Conservation (phyloP, 2,888 invertebrate genomes). For the Dryococelus australis region DNA sequence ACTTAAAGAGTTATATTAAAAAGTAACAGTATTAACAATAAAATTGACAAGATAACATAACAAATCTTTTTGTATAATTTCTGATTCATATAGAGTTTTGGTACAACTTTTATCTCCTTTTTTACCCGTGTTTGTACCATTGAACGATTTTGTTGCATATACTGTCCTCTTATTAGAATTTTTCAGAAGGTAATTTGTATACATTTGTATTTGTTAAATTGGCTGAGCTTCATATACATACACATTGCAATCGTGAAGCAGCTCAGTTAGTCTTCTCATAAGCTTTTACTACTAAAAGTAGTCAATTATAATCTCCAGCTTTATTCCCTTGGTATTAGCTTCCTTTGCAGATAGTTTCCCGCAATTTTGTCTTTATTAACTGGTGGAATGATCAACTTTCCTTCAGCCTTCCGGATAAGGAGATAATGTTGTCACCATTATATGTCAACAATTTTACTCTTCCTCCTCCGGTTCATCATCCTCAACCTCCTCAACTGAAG, state of each 20-base stretch:
- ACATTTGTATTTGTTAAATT: not conserved
- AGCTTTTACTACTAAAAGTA: not conserved
- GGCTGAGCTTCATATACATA: no score
- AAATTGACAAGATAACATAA: not conserved
- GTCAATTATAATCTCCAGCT: not conserved
- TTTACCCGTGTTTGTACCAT: slow-evolving; percentile 3
- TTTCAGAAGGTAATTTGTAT: not conserved
- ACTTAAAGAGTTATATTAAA: not conserved
- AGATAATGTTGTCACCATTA: slow-evolving; percentile 18
- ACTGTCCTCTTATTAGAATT: not conserved
- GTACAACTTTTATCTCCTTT: not conserved
- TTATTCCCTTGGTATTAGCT: not conserved
- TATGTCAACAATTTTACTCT: slow-evolving; percentile 28
- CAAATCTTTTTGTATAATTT: not conserved
- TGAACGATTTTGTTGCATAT: not conserved
- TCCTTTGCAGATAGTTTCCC: not conserved
- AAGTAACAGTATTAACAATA: not conserved
- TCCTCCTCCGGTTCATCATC: slow-evolving; percentile 33
- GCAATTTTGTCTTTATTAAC: slow-evolving; percentile 3
- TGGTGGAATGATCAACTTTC: slow-evolving; percentile 25
- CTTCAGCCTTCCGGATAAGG: slow-evolving; percentile 24
- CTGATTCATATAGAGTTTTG: not conserved
- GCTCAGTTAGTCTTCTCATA: not conserved
- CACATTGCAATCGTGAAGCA: no score
- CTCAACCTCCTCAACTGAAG: slow-evolving; percentile 37